Conservation (phyloP, 2,888 invertebrate genomes). For the Lottia gigantea region DNA sequence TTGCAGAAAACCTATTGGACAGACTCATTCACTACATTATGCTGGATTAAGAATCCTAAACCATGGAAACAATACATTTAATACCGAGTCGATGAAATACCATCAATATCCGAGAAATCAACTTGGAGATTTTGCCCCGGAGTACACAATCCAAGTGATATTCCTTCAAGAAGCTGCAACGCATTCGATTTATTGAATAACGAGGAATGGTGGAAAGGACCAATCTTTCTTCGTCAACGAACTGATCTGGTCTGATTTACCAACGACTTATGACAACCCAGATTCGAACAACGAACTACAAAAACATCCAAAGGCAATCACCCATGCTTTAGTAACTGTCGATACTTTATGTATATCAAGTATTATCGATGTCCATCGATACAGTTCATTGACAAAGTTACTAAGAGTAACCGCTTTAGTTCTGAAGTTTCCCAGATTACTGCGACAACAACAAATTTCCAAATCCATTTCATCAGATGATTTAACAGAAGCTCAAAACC, state of each 20-base stretch:
- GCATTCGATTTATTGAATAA: neutral
- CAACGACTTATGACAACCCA: conserved; percentile 1
- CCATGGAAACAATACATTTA: too few species aligned
- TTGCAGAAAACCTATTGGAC: too few species aligned
- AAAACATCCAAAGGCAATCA: neutral
- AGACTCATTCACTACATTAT: too few species aligned
- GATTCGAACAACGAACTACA: neutral
- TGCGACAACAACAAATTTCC: neutral
- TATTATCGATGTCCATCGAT: neutral
- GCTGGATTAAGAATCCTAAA: too few species aligned
- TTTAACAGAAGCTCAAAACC: neutral
- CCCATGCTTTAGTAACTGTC: neutral
- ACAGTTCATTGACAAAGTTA: neutral
- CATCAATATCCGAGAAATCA: too few species aligned
- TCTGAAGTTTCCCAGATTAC: neutral
- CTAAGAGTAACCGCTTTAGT: neutral
- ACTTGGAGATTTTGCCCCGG: conserved; percentile 12
- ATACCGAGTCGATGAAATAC: too few species aligned
- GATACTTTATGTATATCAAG: neutral
- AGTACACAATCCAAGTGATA: neutral
- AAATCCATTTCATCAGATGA: neutral
- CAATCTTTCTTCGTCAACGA: neutral
- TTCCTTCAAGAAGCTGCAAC: neutral
- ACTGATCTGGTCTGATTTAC: neutral
- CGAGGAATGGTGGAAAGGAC: neutral